Evolutionary conservation across 2,113 vertebrate genomes (phyloP).

Genomic region (Paracanthobrama guichenoti): DNA sequence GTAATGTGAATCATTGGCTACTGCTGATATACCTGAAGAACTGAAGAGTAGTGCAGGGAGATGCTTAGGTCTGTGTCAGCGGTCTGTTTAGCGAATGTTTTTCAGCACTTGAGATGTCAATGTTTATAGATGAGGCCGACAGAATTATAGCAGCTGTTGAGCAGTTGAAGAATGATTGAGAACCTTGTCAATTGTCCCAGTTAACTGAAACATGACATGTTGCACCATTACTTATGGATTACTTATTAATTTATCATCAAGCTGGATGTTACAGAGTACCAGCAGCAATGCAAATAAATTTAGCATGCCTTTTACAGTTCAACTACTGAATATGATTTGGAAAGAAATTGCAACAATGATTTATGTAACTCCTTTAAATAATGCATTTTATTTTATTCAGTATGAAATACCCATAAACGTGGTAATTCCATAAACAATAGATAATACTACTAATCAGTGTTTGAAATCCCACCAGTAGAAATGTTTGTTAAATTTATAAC

Average conservation of each 20-base stretch:
- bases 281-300: not conserved
- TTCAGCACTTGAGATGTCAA: constrained; percentile 41
- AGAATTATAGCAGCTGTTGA: constrained; percentile 23
- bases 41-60: not conserved
- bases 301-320: not conserved
- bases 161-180: constrained; percentile 39
- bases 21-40: not conserved
- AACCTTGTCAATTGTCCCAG: constrained; percentile 10
- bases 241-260: not conserved
- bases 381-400: not conserved
- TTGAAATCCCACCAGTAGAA: not conserved
- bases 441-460: not conserved
- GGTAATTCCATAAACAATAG: not conserved
- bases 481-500: not conserved
- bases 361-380: not conserved
- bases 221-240: constrained; percentile 1
- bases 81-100: constrained; percentile 19
- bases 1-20: constrained; percentile 14
- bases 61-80: not conserved
- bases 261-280: not conserved
- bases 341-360: not conserved
- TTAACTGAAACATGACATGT: not conserved
- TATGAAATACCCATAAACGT: not conserved
- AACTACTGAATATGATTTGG: not conserved
- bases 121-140: constrained; percentile 49